These are phyloP conservation scores for Nebria salina DNA, from an alignment of 2,888 invertebrate species.

Conservation along the genomic window DNA sequence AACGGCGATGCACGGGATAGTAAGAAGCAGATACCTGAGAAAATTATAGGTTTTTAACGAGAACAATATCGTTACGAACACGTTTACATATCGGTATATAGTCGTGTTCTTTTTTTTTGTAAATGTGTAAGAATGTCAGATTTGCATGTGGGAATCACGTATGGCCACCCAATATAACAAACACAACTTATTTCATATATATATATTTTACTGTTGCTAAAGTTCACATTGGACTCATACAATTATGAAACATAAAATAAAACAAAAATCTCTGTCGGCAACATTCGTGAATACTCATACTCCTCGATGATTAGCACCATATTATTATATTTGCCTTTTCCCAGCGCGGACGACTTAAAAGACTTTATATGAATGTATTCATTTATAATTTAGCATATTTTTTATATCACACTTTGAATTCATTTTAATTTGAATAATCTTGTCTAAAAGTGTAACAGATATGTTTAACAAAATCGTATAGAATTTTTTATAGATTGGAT, in stretches of 20 bases:
- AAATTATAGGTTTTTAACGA: conserved; percentile 43
- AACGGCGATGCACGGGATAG: neutral
- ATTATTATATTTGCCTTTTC: conserved; percentile 2
- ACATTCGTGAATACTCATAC: conserved; percentile 18
- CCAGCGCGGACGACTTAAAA: conserved; percentile 1
- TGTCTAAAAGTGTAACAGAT: neutral
- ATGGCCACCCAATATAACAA: neutral
- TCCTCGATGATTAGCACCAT: conserved; percentile 20
- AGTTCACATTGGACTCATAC: neutral
- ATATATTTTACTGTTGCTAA: too few relatives aligned
- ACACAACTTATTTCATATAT: neutral
- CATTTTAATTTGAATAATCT: neutral
- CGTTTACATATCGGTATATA: conserved; percentile 18
- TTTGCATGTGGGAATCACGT: conserved; percentile 16
- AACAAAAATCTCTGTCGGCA: conserved; percentile 4
- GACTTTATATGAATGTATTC: conserved; percentile 10
- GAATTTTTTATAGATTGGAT: neutral
- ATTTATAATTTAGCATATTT: neutral
- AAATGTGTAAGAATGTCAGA: neutral
- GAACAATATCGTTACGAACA: conserved; percentile 43
- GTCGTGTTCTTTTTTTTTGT: neutral
- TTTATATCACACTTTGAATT: neutral
- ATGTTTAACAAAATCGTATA: neutral
- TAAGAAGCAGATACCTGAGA: conserved; percentile 33
- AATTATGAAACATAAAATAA: neutral